Evolutionary conservation across 2,113 vertebrate species (phyloP).

Genomic region (Phycodurus eques): DNA sequence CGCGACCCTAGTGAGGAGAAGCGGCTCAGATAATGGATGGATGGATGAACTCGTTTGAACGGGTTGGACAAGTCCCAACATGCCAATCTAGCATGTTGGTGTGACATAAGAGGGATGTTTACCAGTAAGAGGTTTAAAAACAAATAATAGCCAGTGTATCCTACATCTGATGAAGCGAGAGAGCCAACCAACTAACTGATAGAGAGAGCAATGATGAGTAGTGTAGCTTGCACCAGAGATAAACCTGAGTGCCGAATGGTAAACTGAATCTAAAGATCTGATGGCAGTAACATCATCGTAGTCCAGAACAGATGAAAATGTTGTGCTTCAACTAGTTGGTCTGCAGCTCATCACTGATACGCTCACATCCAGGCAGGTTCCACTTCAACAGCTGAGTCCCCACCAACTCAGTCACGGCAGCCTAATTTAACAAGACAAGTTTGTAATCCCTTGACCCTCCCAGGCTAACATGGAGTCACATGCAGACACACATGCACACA

Average conservation of each 20-base stretch:
- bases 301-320: neutral
- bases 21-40: too few relatives aligned
- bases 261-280: neutral
- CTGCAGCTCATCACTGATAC: conserved; percentile 46
- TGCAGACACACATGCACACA: neutral
- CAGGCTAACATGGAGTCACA: conserved; percentile 42
- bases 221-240: neutral
- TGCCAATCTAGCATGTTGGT: too few relatives aligned
- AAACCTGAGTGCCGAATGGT: neutral
- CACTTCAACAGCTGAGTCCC: conserved; percentile 63
- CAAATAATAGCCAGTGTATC: neutral
- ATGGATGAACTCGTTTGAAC: too few relatives aligned
- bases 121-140: neutral
- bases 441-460: conserved; percentile 62
- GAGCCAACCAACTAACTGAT: neutral
- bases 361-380: conserved; percentile 29
- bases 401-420: conserved; percentile 55
- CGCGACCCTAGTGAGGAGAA: too few relatives aligned
- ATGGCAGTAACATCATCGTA: neutral
- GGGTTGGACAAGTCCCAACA: too few relatives aligned
- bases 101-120: neutral
- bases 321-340: conserved; percentile 47
- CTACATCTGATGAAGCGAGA: too few relatives aligned
- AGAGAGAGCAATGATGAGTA: neutral
- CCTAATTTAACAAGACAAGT: conserved; percentile 68